Evolutionary conservation across 2,888 invertebrate genomes (phyloP).

Genomic region (Microctonus brassicae): DNA sequence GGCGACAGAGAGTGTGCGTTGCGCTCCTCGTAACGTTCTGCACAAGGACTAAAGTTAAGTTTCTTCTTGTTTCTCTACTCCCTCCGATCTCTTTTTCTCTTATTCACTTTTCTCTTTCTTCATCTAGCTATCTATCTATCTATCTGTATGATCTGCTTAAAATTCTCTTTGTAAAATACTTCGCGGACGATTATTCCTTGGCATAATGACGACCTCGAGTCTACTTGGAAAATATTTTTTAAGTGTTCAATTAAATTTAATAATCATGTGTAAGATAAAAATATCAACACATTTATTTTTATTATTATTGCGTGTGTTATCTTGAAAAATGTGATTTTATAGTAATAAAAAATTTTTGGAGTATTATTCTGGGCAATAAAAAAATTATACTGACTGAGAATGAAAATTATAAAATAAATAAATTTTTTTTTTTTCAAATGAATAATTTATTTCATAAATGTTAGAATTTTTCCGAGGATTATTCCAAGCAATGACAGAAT

Average conservation of each 20-base stretch:
- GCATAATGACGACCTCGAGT: not conserved
- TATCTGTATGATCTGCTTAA: not conserved
- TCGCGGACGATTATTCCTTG: not conserved
- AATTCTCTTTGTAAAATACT: not conserved
- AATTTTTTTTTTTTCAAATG: too few species aligned
- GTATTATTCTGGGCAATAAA: too few species aligned
- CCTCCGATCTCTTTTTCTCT: not conserved
- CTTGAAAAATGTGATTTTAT: too few species aligned
- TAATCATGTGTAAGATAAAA: not conserved
- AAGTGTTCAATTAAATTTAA: not conserved
- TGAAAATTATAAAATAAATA: too few species aligned
- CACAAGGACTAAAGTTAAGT: slow-evolving; percentile 13
- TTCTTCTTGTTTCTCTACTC: not conserved
- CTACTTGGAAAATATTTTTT: not conserved
- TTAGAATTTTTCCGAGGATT: too few species aligned
- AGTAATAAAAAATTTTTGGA: too few species aligned
- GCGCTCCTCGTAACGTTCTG: slow-evolving; percentile 26
- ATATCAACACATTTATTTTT: not conserved
- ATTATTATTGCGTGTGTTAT: not conserved
- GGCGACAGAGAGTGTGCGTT: slow-evolving; percentile 41
- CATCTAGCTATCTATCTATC: too few species aligned
- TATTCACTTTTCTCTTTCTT: not conserved
- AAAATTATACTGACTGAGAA: too few species aligned
- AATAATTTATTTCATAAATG: too few species aligned
- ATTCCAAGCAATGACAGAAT: too few species aligned